These are phyloP conservation scores for Diarsia rubi DNA, from an alignment of 2,888 invertebrate species.

Conservation along the genomic window DNA sequence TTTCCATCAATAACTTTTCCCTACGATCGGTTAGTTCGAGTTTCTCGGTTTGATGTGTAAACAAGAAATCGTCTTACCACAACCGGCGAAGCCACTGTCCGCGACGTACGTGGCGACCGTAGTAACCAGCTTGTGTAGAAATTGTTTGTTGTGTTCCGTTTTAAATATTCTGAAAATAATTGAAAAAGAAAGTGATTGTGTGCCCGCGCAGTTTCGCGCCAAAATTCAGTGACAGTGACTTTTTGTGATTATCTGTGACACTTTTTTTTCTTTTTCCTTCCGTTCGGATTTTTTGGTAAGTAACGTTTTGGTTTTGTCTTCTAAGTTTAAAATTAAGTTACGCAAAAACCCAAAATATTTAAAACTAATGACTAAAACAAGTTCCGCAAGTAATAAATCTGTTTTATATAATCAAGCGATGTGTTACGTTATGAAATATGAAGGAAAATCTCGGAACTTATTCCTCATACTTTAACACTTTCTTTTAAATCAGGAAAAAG, in stretches of 20 bases:
- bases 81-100: constrained; percentile 87
- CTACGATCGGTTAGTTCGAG: constrained; percentile 78
- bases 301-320: constrained; percentile 46
- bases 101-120: constrained; percentile 84
- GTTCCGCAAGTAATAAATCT: constrained; percentile 64
- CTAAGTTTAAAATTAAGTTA: background rate
- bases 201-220: constrained; percentile 75
- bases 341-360: background rate
- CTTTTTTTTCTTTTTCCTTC: constrained; percentile 66
- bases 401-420: constrained; percentile 67
- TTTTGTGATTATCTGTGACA: constrained; percentile 78
- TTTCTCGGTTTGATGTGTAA: constrained; percentile 78
- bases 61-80: constrained; percentile 84
- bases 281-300: constrained; percentile 72
- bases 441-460: constrained; percentile 67
- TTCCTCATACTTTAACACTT: constrained; percentile 63
- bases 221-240: constrained; percentile 79
- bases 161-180: constrained; percentile 48
- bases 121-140: constrained; percentile 56
- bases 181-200: constrained; percentile 71
- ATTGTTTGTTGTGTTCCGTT: constrained; percentile 56
- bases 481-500: constrained; percentile 78
- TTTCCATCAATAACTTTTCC: constrained; percentile 77
- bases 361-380: constrained; percentile 47
- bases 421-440: constrained; percentile 70